Evolutionary conservation across 92 coral and sea anemone genomes (phyloP), one percentile per base, ranked within the genome.

Genomic region (Epizoanthus rinbou): DNA sequence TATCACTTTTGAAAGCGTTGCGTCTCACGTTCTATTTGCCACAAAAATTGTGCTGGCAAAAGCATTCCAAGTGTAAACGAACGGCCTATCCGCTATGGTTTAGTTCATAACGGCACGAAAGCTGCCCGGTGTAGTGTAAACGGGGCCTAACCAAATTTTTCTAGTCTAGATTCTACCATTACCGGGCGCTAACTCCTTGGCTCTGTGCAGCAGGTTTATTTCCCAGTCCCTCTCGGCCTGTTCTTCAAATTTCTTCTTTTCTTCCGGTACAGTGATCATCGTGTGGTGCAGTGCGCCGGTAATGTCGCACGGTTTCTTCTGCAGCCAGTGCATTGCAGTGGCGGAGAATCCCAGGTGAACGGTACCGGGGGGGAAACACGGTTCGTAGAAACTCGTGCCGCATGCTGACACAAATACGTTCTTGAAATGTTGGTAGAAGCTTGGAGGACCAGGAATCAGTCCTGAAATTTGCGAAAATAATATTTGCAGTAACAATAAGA

Each of bases 171-270:
- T 11, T 71, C 47, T 54, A 14, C 21, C 6, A 24, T 64, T 76
- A 92, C 96, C 96, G 56, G 91, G 90, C 0, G 60, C 90, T 21
- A 92, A 65, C 54, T 92, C 96, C 39, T 62, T 86, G 19, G 93
- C 96, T 83, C 96, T 81, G 35, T 88, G 78, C 66, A 89, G 85
- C 58, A 92, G 62, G 14, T 87, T 65, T 8, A 81, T 86, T 59
- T 92, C 96, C 96, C 96, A 92, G 80, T 92, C 96, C 66, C 59
- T 90, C 41, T 86, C 96, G 6, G 96, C 96, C 84, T 92, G 96
- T 28, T 71, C 81, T 43, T 47, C 57, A 28, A 90, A 92, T 64
- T 83, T 87, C 68, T 85, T 80, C 22, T 45, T 67, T 64, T 92
- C 96, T 62, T 87, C 90, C 23, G 91, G 93, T 22, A 56, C 80